Evolutionary conservation across 2,797 vertebrate species (phyloP), one percentile per base, ranked within the genome.

Genomic region (Sphaeramia orbicularis): DNA sequence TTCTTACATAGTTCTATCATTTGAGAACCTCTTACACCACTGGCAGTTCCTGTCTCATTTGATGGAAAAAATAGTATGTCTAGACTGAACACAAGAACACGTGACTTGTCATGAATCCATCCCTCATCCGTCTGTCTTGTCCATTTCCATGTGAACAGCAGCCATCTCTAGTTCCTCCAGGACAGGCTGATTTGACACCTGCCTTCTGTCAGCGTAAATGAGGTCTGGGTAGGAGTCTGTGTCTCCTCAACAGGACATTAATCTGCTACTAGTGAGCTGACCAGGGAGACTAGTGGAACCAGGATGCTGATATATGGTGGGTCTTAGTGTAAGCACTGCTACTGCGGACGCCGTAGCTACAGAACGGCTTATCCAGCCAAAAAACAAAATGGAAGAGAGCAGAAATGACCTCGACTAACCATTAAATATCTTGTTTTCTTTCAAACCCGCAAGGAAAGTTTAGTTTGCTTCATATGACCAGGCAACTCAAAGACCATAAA

Each of bases 181-280:
- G 87, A 89, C 78, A 76, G 61, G 59, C 61, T 24, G 42, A 74
- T 75, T 79, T 84, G 87, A 92, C 88, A 89, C 89, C 88, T 86
- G 88, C 88, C 80, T 87, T 90, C 83, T 80, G 87, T 89, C 86
- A 78, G 68, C 65, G 79, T 86, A 89, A 88, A 91, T 85, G 84
- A 87, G 85, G 66, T 84, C 78, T 35, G 30, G 59, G 81, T 76
- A 71, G 78, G 58, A 83, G 84, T 80, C 86, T 84, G 80, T 50
- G 71, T 86, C 86, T 86, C 82, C 84, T 89, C 85, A 87, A 86
- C 83, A 78, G 83, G 83, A 87, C 89, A 92, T 92, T 86, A 91
- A 90, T 92, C 91, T 89, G 84, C 75, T 82, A 55, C 81, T 74
- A 80, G 86, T 83, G 76, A 82, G 84, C 76, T 71, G 86, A 84